A percentile compares a stretch with the other conserved stretches of the same genome.
phyloP scores from a whole-genome alignment of 2,888 invertebrate species.

The Slavum lentiscoides region DNA sequence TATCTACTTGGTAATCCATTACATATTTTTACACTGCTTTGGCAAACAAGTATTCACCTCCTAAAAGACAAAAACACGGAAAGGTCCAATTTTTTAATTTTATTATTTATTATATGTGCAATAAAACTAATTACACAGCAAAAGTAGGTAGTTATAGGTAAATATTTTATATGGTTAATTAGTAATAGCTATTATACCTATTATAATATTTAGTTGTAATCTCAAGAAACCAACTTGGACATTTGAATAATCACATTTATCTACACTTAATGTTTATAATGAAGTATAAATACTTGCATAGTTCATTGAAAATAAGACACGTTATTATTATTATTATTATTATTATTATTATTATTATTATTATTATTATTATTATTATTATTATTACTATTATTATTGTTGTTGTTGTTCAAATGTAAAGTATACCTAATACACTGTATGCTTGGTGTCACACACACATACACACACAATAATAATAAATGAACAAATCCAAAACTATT shows the following conservation, averaged over 20 bases:
- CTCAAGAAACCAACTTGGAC: neutral
- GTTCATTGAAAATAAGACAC: neutral
- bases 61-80: constrained; percentile 34
- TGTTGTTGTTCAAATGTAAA: neutral
- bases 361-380: neutral
- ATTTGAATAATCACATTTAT: neutral
- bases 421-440: too few relatives aligned
- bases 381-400: too few relatives aligned
- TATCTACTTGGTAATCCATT: constrained; percentile 41
- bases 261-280: neutral
- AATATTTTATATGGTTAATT: neutral
- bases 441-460: too few relatives aligned
- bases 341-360: constrained; percentile 1
- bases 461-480: too few relatives aligned
- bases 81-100: constrained; percentile 30
- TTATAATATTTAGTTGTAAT: neutral
- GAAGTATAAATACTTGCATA: neutral
- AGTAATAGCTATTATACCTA: neutral
- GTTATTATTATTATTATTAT: neutral
- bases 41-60: constrained; percentile 48
- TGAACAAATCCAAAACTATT: too few relatives aligned
- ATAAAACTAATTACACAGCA: constrained; percentile 32
- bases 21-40: constrained; percentile 41
- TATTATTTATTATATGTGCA: constrained; percentile 42
- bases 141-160: constrained; percentile 28